phyloP scores from a whole-genome alignment of 2,113 vertebrate genomes.

The Entelurus aequoreus region DNA sequence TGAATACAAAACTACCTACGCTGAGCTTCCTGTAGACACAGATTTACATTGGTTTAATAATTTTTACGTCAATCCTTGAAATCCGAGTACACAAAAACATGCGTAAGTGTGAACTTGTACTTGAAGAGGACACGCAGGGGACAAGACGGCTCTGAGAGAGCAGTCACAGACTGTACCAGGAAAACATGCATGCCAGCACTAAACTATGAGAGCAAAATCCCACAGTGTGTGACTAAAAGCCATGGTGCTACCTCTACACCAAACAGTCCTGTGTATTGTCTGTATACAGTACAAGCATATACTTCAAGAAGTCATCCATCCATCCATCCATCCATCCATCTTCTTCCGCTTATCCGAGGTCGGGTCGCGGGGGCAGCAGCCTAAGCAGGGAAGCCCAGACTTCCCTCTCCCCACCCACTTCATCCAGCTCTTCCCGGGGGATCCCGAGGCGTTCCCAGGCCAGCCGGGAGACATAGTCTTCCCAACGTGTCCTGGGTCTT shows the following conservation, averaged over 20 bases:
- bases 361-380: too few species aligned
- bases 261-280: neutral
- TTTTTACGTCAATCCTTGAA: constrained; percentile 8
- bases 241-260: constrained; percentile 44
- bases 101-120: constrained; percentile 17
- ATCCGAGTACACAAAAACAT: constrained; percentile 18
- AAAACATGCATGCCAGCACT: constrained; percentile 13
- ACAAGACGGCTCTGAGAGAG: constrained; percentile 32
- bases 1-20: neutral
- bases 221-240: constrained; percentile 41
- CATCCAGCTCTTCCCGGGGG: too few species aligned
- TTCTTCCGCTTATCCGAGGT: too few species aligned
- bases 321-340: too few species aligned
- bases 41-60: neutral
- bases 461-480: too few species aligned
- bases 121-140: constrained; percentile 24
- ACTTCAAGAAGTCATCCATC: too few species aligned
- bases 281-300: too few species aligned
- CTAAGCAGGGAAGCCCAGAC: too few species aligned
- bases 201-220: constrained; percentile 42
- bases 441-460: too few species aligned
- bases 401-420: too few species aligned
- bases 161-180: constrained; percentile 17
- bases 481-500: too few species aligned
- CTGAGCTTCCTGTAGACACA: constrained; percentile 2